Percentiles rank a stretch among this genome's conserved stretches.
Evolutionary conservation across 2,888 invertebrate genomes (phyloP).

Genomic region (Eupeodes latifasciatus): DNA sequence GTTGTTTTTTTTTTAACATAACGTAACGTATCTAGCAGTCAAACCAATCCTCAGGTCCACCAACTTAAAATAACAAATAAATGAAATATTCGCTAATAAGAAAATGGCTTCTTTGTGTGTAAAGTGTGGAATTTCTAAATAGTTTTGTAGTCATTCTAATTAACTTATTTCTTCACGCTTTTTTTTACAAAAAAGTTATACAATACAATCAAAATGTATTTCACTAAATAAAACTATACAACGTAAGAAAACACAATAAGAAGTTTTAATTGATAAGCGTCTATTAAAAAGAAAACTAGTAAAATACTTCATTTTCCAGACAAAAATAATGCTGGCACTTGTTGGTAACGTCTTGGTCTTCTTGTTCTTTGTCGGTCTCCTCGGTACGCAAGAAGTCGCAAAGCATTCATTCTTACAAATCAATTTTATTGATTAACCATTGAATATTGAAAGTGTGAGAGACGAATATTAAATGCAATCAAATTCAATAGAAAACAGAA

Average conservation of each 20-base stretch:
- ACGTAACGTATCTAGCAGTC: slow-evolving; percentile 24
- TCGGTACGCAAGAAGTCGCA: slow-evolving; percentile 47
- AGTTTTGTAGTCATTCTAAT: slow-evolving; percentile 15
- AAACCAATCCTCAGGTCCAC: slow-evolving; percentile 9
- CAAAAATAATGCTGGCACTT: slow-evolving; percentile 65
- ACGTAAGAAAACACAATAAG: slow-evolving; percentile 27
- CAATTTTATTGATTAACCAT: slow-evolving; percentile 72
- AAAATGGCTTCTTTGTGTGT: slow-evolving; percentile 69
- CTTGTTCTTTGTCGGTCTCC: slow-evolving; percentile 32
- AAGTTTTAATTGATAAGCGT: too few species aligned
- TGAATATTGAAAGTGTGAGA: slow-evolving; percentile 33
- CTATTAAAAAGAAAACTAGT: background rate
- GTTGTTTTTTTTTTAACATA: background rate
- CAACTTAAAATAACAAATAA: slow-evolving; percentile 50
- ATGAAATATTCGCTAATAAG: slow-evolving; percentile 61
- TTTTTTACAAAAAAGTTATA: background rate
- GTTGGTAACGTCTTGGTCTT: slow-evolving; percentile 61
- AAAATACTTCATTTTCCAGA: slow-evolving; percentile 29
- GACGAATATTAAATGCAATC: slow-evolving; percentile 34
- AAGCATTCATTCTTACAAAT: slow-evolving; percentile 56
- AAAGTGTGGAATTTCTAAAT: slow-evolving; percentile 60
- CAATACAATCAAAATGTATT: slow-evolving; percentile 41
- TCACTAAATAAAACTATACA: background rate
- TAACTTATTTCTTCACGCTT: background rate
- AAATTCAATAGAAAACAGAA: slow-evolving; percentile 28